Evolutionary conservation across 2,797 vertebrate genomes (phyloP), one percentile per base, ranked within the genome.

Genomic region (Sebastes umbrosus): DNA sequence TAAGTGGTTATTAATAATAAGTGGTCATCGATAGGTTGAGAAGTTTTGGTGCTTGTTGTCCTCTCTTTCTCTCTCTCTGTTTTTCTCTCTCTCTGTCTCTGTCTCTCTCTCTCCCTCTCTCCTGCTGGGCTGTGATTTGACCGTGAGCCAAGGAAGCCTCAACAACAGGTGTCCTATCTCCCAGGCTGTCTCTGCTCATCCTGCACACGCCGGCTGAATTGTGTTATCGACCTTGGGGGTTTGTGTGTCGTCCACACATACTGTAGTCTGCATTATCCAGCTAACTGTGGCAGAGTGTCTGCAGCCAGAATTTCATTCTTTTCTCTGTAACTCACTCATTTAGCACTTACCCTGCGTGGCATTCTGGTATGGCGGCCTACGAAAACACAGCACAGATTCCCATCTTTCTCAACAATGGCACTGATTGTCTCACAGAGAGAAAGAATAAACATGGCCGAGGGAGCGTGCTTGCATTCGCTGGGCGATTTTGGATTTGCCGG

Each of bases 401-500:
- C 52, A 83, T 75, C 80, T 59, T 55, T 66, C 43, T 71, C 62
- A 69, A 74, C 81, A 86, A 79, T 34, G 32, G 67, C 25, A 2
- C 67, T 34, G 60, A 69, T 83, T 78, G 58, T 79, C 27, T 77
- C n/a, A 50, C 10, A 22, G 64, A 29, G 43, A 73, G 20, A 70
- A 68, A 64, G 60, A 83, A 73, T 46, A 79, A 82, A 79, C 59
- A 80, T 52, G 73, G 80, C 55, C 18, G 77, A 73, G 59, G 27
- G 62, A 69, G 80, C 12, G 1, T n/a, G 62, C 75, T 76, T 29
- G 66, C 60, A 72, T 73, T 78, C 73, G 59, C 25, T 46, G 32
- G 43, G 18, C 80, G 88, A 78, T 75, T 87, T 81, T 65, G 50
- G 69, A 83, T 83, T 75, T 73, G 68, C 76, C 72, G 50, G 43